These are phyloP conservation scores for Falco novaeseelandiae DNA, from an alignment of 2,797 vertebrate genomes.

Conservation along the genomic window DNA sequence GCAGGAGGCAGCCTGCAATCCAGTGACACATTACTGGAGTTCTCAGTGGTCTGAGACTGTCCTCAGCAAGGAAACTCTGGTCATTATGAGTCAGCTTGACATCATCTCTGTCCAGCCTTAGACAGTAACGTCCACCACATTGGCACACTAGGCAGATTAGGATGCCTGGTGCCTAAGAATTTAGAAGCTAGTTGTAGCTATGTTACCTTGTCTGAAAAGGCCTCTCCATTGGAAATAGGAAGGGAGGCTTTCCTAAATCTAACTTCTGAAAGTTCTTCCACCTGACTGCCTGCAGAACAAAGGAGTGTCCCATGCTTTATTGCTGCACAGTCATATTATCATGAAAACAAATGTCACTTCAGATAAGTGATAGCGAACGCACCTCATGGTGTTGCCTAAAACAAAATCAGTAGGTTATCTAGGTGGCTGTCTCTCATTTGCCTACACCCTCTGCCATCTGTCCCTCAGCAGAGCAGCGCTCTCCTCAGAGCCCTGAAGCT, in stretches of 20 bases:
- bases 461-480: neutral
- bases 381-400: neutral
- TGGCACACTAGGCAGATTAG: neutral
- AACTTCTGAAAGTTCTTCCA: neutral
- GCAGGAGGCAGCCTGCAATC: neutral
- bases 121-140: neutral
- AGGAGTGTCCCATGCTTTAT: fast-evolving
- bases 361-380: neutral
- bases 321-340: neutral
- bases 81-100: neutral
- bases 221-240: neutral
- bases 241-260: neutral
- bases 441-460: neutral
- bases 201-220: neutral
- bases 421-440: neutral
- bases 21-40: neutral
- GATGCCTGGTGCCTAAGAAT: neutral
- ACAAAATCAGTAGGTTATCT: fast-evolving
- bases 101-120: neutral
- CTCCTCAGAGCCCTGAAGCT: neutral
- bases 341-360: neutral
- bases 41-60: neutral
- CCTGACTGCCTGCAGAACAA: too few species aligned
- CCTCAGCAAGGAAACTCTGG: neutral
- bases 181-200: neutral